Base-by-base conservation (phyloP, 2,797 vertebrate species). In the Acrossocheilus fasciatus region DNA sequence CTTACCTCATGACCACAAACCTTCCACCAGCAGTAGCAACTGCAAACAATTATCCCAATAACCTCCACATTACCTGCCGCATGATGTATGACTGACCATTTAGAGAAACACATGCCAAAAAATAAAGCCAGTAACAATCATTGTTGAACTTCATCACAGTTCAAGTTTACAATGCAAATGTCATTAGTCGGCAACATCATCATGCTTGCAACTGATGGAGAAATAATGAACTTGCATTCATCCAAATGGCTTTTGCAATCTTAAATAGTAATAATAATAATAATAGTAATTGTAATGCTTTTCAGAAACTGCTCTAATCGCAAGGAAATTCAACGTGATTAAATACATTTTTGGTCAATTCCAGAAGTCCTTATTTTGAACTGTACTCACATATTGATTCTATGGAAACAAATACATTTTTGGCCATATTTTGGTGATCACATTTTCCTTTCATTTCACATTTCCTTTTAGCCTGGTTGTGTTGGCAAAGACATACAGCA, bases 1-100 rank as follows among this genome's bases (percentile, higher is more conserved):
- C 89, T 93, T 93, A 89, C 91, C 87, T 93, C 90, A 93, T 89
- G 90, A 92, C 90, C 85, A 84, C 86, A 86, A 86, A 87, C 88
- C 52, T 76, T 82, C 83, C 47, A 43, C 64, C 91, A 92, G 90
- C 90, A 88, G 86, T 73, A 91, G 92, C 92, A 94, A 95, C 95
- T 95, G 93, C 93, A 91, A 94, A 92, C 92, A 94, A 95, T 95
- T 93, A 95, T 86, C 89, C 86, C 87, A 91, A 90, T 90, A 94
- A 90, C 91, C 89, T 87, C 66, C 86, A 78, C 90, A 92, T 92
- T 92, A 93, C 91, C 93, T 91, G 89, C 87, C 90, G 81, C 64
- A 75, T 88, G 76, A 91, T 92, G 66, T 90, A 84, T 69, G 75
- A 83, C 76, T 30, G 86, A 84, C 89, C 87, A 90, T 87, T 77